A percentile compares a stretch with the other conserved stretches of the same genome.
These are phyloP conservation scores for Sphenopsis melanotis DNA, from an alignment of 2,797 vertebrate genomes.

Conservation along the genomic window DNA sequence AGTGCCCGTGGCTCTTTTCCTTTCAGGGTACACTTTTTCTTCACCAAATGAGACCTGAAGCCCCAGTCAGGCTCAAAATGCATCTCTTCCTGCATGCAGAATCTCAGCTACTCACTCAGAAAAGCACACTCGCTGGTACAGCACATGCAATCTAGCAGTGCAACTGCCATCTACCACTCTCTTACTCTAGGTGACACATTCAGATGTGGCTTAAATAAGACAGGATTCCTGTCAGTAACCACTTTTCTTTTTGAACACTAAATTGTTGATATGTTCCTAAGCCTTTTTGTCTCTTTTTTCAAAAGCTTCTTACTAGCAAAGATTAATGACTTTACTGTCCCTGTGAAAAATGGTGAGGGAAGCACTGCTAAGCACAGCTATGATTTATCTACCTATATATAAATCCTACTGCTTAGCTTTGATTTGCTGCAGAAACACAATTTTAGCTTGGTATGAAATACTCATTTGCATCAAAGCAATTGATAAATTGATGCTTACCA, in stretches of 20 bases:
- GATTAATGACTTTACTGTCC: background rate
- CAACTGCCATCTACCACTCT: background rate
- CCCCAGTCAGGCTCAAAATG: background rate
- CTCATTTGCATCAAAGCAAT: slow-evolving; percentile 1
- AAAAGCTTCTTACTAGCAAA: background rate
- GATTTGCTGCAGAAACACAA: slow-evolving; percentile 14
- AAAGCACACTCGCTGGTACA: background rate
- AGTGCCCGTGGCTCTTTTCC: background rate
- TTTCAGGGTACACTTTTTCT: background rate
- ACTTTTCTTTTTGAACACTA: background rate
- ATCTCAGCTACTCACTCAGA: background rate
- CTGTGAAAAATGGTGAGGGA: background rate
- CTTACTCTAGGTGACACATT: background rate
- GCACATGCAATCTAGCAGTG: background rate
- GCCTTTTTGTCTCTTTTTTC: background rate
- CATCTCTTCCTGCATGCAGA: background rate
- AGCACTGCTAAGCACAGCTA: background rate
- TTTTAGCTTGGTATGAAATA: background rate
- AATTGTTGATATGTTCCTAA: background rate
- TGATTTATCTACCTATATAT: background rate
- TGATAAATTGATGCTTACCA: slow-evolving; percentile 27
- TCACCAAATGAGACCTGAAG: background rate
- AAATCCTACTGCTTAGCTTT: background rate
- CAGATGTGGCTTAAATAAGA: background rate
- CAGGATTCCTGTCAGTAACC: background rate